Evolutionary conservation across 2,888 invertebrate genomes (phyloP).

Genomic region (Dermolepida albohirtum): DNA sequence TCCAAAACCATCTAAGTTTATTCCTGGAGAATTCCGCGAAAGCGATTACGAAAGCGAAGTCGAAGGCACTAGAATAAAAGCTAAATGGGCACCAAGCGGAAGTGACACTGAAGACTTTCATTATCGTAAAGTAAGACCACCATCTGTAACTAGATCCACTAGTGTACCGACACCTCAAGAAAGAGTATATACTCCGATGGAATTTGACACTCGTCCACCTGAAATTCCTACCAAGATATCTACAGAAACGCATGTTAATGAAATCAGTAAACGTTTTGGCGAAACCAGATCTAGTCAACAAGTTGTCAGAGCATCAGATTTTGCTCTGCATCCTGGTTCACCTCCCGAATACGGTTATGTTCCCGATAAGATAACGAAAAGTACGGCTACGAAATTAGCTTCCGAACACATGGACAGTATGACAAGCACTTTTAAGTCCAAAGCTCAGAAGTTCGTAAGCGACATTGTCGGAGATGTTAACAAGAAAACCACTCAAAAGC

Average conservation of each 20-base stretch:
- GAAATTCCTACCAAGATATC: slow-evolving; percentile 64
- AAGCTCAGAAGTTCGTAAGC: slow-evolving; percentile 75
- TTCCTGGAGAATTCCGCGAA: slow-evolving; percentile 74
- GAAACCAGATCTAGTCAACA: slow-evolving; percentile 57
- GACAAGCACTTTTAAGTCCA: slow-evolving; percentile 76
- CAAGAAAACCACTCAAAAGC: slow-evolving; percentile 61
- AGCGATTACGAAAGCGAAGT: slow-evolving; percentile 79
- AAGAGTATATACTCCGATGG: slow-evolving; percentile 71
- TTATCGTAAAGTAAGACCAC: slow-evolving; percentile 74
- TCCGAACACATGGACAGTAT: slow-evolving; percentile 75
- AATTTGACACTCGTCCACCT: slow-evolving; percentile 70
- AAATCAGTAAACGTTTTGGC: slow-evolving; percentile 53
- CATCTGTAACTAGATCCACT: slow-evolving; percentile 66
- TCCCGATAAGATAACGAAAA: slow-evolving; percentile 56
- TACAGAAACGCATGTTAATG: slow-evolving; percentile 40
- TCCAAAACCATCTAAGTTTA: slow-evolving; percentile 74
- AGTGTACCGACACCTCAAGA: slow-evolving; percentile 67
- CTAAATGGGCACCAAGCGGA: slow-evolving; percentile 74
- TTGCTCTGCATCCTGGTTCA: slow-evolving; percentile 69
- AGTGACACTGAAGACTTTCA: slow-evolving; percentile 70
- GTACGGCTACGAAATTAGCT: slow-evolving; percentile 67
- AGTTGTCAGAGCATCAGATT: slow-evolving; percentile 51
- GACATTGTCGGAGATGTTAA: slow-evolving; percentile 74
- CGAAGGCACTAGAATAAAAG: slow-evolving; percentile 71
- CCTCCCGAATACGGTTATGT: slow-evolving; percentile 70